Evolutionary conservation across 1,140 invertebrate species (phyloP), one percentile per base, ranked within the genome.

Genomic region (Cherax quadricarinatus): DNA sequence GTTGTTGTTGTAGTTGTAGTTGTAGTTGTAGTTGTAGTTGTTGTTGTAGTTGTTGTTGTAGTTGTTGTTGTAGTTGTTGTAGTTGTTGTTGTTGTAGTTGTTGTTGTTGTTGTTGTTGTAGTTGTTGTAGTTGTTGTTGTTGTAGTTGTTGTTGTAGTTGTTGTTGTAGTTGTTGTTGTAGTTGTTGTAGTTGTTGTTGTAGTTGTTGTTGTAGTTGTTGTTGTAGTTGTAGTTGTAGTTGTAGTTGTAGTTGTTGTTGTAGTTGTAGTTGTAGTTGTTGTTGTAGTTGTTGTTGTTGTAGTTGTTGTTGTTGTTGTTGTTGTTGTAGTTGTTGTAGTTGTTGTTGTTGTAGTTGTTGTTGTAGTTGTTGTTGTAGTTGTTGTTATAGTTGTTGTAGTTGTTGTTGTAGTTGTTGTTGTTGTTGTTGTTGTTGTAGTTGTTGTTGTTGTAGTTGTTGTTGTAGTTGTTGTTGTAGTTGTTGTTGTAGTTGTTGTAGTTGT

Each of bases 221-320:
- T 70, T 70, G 66, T 70, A 14, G 66, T 70, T 70, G 66, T 70
- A 14, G 66, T 70, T 70, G 66, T 70, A 14, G 66, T 70, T 70
- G 66, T 70, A 14, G 66, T 70, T 70, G 66, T 70, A 14, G 66
- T 70, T 70, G 66, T 70, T 70, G 66, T 70, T 70, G 66, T 70
- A 14, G 66, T 70, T 70, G 66, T 70, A 14, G 66, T 70, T 70
- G 66, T 70, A 14, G 66, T 70, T 70, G 66, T 70, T 70, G 66
- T 70, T 70, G 66, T 70, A 14, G 66, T 70, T 70, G 66, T 70
- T 70, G 66, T 70, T 70, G 66, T 70, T 70, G 66, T 70, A 14
- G 66, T 70, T 70, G 66, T 70, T 70, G 66, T 70, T 70, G 66
- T 70, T 70, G 66, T 70, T 70, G 66, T 70, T 70, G 66, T 70